phyloP scores from a whole-genome alignment of 2,113 vertebrate species.

The Upupa epops region DNA sequence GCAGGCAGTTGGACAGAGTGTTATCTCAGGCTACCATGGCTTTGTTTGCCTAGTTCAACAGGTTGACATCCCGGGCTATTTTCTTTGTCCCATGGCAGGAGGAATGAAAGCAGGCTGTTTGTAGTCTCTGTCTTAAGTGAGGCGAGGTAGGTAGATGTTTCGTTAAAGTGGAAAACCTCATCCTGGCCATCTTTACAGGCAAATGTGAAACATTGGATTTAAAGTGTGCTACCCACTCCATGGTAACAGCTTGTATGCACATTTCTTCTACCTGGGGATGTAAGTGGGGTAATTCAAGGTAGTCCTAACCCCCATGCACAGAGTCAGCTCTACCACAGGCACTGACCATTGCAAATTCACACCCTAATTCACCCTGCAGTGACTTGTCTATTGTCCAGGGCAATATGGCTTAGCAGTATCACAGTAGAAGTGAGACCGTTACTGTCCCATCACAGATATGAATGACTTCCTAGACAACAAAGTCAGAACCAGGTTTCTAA shows the following conservation, averaged over 20 bases:
- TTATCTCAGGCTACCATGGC: background rate
- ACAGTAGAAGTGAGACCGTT: background rate
- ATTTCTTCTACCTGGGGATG: background rate
- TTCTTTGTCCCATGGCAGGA: background rate
- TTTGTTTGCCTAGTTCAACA: background rate
- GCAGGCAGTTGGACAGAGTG: fast-evolving
- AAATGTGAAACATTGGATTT: background rate
- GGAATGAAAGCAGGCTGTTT: background rate
- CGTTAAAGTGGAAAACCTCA: background rate
- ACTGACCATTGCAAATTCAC: background rate
- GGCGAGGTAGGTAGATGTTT: background rate
- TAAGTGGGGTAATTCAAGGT: background rate
- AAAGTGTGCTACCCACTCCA: background rate
- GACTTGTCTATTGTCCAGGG: background rate
- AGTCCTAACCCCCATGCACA: background rate
- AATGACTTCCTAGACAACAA: background rate
- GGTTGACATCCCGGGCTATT: fast-evolving
- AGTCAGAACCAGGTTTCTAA: background rate
- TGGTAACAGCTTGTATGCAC: background rate
- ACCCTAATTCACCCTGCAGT: background rate
- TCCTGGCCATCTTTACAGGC: background rate
- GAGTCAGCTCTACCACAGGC: background rate
- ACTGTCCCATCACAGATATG: background rate
- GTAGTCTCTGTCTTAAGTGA: background rate
- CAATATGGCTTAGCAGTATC: background rate